phyloP scores from a whole-genome alignment of 2,113 vertebrate genomes.

The Cryptomyrus ogoouensis region DNA sequence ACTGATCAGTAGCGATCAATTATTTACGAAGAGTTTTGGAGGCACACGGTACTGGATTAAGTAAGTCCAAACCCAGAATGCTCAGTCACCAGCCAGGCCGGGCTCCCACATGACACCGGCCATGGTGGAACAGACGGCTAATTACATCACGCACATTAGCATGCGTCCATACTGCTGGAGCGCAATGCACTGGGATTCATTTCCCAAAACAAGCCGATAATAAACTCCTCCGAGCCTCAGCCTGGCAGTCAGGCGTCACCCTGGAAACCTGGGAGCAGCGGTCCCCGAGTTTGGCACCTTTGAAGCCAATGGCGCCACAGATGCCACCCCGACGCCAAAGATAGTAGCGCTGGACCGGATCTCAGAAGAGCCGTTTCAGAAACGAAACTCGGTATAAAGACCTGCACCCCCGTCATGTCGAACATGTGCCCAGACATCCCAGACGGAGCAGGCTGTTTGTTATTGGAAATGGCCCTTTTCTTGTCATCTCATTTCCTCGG shows the following conservation, averaged over 20 bases:
- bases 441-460: not conserved
- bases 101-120: not conserved
- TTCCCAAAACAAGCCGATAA: slow-evolving; percentile 1
- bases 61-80: not conserved
- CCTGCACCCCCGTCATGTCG: not conserved
- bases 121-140: not conserved
- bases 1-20: not conserved
- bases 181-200: not conserved
- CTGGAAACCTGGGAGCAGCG: not conserved
- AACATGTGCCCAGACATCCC: not conserved
- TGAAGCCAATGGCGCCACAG: not conserved
- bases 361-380: not conserved
- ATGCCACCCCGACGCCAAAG: not conserved
- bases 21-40: not conserved
- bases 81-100: not conserved
- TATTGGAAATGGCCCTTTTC: not conserved
- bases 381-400: not conserved
- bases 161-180: not conserved
- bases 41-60: not conserved
- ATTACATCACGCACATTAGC: slow-evolving; percentile 8
- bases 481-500: not conserved
- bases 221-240: slow-evolving; percentile 7
- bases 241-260: not conserved
- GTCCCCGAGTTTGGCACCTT: not conserved
- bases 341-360: not conserved